Evolutionary conservation across 2,888 invertebrate genomes (phyloP).

Genomic region (Andrena bucephala): DNA sequence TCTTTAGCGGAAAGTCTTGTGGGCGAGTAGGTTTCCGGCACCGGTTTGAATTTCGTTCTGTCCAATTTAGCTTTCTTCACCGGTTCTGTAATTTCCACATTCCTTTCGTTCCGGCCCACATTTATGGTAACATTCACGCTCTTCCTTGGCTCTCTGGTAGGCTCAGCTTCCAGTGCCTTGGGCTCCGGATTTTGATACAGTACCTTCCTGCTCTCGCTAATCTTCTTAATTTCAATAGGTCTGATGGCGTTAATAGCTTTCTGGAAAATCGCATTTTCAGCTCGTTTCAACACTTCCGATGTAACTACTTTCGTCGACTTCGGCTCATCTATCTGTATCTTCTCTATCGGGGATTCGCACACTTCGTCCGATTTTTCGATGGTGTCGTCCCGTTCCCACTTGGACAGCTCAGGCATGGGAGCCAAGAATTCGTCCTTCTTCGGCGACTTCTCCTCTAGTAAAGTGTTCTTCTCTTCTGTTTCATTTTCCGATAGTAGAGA

Average conservation of each 20-base stretch:
- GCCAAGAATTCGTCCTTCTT: slow-evolving; percentile 89
- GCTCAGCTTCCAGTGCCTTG: slow-evolving; percentile 75
- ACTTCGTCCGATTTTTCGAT: slow-evolving; percentile 82
- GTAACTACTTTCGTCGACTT: slow-evolving; percentile 89
- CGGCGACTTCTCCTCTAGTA: slow-evolving; percentile 75
- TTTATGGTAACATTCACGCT: slow-evolving; percentile 83
- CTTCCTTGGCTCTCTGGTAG: slow-evolving; percentile 77
- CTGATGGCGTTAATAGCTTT: slow-evolving; percentile 94
- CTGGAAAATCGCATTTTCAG: slow-evolving; percentile 96
- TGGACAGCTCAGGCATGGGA: slow-evolving; percentile 92
- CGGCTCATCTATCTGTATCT: slow-evolving; percentile 74
- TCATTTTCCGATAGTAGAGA: slow-evolving; percentile 73
- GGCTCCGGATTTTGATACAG: slow-evolving; percentile 86
- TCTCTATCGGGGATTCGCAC: slow-evolving; percentile 85
- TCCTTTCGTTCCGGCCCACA: slow-evolving; percentile 81
- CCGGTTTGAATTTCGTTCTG: slow-evolving; percentile 80
- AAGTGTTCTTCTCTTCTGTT: slow-evolving; percentile 64
- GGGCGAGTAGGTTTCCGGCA: slow-evolving; percentile 85
- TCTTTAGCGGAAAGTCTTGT: slow-evolving; percentile 92
- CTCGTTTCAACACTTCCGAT: slow-evolving; percentile 94
- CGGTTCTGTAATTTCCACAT: slow-evolving; percentile 82
- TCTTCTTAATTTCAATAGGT: slow-evolving; percentile 92
- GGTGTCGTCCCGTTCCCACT: slow-evolving; percentile 92
- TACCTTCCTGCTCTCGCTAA: slow-evolving; percentile 89
- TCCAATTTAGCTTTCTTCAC: slow-evolving; percentile 81